Evolutionary conservation across 2,113 vertebrate species (phyloP).

Genomic region (Tachysurus fulvidraco): DNA sequence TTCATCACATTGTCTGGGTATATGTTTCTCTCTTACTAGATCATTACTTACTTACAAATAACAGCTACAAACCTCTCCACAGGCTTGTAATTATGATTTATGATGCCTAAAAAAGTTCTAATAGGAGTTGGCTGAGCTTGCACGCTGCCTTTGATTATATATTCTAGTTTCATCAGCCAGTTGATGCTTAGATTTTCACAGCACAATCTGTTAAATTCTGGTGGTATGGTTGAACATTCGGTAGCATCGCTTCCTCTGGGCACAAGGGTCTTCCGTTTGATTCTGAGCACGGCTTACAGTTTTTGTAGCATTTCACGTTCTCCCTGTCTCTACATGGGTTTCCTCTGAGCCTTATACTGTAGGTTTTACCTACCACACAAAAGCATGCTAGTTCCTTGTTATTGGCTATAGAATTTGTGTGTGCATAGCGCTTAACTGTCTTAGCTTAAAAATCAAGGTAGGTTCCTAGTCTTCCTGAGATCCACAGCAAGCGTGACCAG

Average conservation of each 20-base stretch:
- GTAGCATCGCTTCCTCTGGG: background rate
- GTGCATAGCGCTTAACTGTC: background rate
- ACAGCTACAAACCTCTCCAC: slow-evolving; percentile 5
- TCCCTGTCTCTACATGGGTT: background rate
- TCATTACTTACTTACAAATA: slow-evolving; percentile 17
- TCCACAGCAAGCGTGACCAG: background rate
- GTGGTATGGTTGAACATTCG: background rate
- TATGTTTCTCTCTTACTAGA: background rate
- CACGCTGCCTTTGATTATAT: background rate
- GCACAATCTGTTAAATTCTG: background rate
- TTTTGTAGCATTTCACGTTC: background rate
- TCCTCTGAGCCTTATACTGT: too few relatives aligned
- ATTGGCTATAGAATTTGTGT: background rate
- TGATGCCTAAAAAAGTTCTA: background rate
- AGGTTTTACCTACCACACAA: background rate
- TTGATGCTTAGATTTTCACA: background rate
- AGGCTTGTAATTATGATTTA: slow-evolving; percentile 7
- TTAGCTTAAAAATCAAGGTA: background rate
- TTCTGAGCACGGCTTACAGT: background rate
- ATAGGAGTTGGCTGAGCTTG: background rate
- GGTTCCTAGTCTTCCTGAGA: background rate
- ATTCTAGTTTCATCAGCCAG: background rate
- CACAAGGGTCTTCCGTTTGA: background rate
- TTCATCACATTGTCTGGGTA: background rate
- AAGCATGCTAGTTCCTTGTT: background rate